phyloP scores from a whole-genome alignment of 2,888 invertebrate species.

The Ennomos quercinarius region DNA sequence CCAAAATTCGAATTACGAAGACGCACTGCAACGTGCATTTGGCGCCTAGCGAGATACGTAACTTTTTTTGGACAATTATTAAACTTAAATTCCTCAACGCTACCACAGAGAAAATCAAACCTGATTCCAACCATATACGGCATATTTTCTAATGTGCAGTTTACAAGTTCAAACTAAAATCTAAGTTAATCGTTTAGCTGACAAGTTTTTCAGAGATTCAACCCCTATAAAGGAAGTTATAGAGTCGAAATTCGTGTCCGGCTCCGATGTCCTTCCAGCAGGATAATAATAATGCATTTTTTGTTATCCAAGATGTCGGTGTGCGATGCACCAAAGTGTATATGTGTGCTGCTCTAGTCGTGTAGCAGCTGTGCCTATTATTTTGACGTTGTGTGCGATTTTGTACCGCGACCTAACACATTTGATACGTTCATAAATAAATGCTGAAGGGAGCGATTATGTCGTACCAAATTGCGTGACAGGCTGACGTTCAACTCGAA shows the following conservation, averaged over 20 bases:
- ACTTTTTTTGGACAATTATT: constrained; percentile 75
- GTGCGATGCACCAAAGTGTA: constrained; percentile 73
- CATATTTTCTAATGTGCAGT: constrained; percentile 42
- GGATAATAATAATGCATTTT: constrained; percentile 83
- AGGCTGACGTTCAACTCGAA: constrained; percentile 64
- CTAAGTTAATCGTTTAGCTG: constrained; percentile 72
- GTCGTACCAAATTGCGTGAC: constrained; percentile 71
- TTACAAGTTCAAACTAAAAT: constrained; percentile 64
- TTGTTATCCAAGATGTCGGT: constrained; percentile 76
- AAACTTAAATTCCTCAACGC: constrained; percentile 71
- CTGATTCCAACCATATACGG: constrained; percentile 43
- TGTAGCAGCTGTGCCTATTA: constrained; percentile 84
- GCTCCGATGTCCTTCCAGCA: constrained; percentile 60
- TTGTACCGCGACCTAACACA: constrained; percentile 50
- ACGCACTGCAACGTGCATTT: constrained; percentile 74
- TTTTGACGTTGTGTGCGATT: constrained; percentile 71
- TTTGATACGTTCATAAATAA: constrained; percentile 56
- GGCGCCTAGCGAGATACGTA: constrained; percentile 79
- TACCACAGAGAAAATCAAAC: constrained; percentile 45
- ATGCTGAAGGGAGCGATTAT: constrained; percentile 57
- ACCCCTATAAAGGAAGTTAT: constrained; percentile 30
- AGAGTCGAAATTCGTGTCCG: constrained; percentile 50
- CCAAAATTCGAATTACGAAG: constrained; percentile 59
- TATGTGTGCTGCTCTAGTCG: constrained; percentile 64
- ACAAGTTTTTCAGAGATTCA: constrained; percentile 36